Evolutionary conservation across 30 jellyfish, hydroid and myxozoan species (phyloP).

Genomic region (Sanderia malayensis): DNA sequence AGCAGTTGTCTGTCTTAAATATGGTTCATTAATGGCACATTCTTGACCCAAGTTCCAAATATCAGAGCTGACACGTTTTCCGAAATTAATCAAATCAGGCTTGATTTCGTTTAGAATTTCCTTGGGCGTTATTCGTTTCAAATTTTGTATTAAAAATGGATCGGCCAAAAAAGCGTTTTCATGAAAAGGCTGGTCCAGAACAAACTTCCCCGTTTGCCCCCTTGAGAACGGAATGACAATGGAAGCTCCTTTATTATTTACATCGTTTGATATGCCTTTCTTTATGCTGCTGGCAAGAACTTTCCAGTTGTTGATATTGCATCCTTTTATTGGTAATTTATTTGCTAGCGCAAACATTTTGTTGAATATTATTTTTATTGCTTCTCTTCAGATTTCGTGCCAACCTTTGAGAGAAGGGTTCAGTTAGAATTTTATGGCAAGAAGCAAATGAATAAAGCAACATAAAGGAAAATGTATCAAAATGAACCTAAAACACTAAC

Average conservation of each 20-base stretch:
- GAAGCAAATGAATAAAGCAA: too few relatives aligned
- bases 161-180: constrained; percentile 65
- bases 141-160: constrained; percentile 28
- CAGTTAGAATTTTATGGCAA: too few relatives aligned
- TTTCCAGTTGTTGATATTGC: too few relatives aligned
- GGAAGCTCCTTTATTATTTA: neutral
- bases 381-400: too few relatives aligned
- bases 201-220: constrained; percentile 60
- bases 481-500: too few relatives aligned
- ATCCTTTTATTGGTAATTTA: neutral
- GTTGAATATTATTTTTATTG: neutral
- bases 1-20: constrained; percentile 71
- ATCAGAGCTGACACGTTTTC: constrained; percentile 61
- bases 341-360: neutral
- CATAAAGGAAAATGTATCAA: too few relatives aligned
- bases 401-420: too few relatives aligned
- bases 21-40: constrained; percentile 72
- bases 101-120: constrained; percentile 35
- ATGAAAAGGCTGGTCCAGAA: constrained; percentile 70
- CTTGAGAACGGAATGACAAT: constrained; percentile 19
- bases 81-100: constrained; percentile 61
- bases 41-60: constrained; percentile 65
- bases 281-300: too few relatives aligned
- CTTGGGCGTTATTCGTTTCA: constrained; percentile 44
- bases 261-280: neutral